phyloP scores from a whole-genome alignment of 1,140 invertebrate genomes.

The Argopecten irradians region DNA sequence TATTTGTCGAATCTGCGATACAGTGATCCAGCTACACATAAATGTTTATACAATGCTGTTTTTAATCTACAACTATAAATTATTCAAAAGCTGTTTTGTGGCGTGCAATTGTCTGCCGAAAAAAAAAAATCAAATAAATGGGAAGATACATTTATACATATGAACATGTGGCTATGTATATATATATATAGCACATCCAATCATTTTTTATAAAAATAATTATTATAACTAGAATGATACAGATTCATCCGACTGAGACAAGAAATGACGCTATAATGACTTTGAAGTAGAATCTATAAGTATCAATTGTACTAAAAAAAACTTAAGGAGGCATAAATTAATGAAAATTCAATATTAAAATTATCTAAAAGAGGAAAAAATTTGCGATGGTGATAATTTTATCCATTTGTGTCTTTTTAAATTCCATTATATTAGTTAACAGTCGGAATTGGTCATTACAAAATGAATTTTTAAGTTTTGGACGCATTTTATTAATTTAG shows the following conservation, averaged over 20 bases:
- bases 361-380: no score
- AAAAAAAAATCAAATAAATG: background rate
- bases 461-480: no score
- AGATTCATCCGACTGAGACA: background rate
- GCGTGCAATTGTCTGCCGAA: background rate
- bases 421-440: no score
- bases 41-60: background rate
- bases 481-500: no score
- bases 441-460: no score
- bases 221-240: no score
- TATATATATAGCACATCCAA: background rate
- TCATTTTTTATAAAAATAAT: background rate
- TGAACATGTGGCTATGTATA: no score
- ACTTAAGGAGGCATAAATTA: no score
- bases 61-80: constrained; percentile 3
- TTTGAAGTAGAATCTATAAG: background rate
- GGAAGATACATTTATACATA: background rate
- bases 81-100: constrained; percentile 1
- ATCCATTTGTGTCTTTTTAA: no score
- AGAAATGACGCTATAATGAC: background rate
- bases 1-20: background rate
- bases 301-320: background rate
- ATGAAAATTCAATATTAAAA: no score
- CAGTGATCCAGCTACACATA: background rate
- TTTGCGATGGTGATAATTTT: no score